phyloP scores from a whole-genome alignment of 2,113 vertebrate species.

The Scophthalmus maximus region DNA sequence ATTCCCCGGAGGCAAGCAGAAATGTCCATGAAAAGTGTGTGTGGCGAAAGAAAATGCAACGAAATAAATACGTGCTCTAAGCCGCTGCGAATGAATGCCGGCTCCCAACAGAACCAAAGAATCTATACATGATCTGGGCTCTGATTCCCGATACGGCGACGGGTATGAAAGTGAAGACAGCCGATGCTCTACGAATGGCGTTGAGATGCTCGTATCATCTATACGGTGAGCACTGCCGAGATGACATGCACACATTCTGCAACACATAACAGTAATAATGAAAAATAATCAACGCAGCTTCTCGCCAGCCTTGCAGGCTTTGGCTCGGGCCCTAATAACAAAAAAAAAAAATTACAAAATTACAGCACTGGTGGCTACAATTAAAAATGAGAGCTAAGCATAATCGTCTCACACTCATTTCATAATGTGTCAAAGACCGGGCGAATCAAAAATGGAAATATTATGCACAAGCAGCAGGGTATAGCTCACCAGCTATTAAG shows the following conservation, averaged over 20 bases:
- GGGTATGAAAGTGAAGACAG: background rate
- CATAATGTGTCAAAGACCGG: slow-evolving; percentile 50
- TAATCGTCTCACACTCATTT: slow-evolving; percentile 42
- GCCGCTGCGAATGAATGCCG: background rate
- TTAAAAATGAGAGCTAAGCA: slow-evolving; percentile 22
- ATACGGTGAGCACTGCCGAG: too few species aligned
- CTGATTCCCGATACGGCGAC: slow-evolving; percentile 18
- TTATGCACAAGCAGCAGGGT: slow-evolving; percentile 40
- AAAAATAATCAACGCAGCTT: too few species aligned
- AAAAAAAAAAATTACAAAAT: too few species aligned
- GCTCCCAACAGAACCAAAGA: slow-evolving; percentile 35
- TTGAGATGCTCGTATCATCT: background rate
- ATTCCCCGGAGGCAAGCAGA: slow-evolving; percentile 72
- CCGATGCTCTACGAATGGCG: background rate
- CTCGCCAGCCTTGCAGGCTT: too few species aligned
- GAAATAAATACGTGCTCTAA: slow-evolving; percentile 56
- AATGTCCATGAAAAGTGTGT: slow-evolving; percentile 55
- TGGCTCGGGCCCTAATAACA: too few species aligned
- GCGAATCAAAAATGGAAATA: slow-evolving; percentile 43
- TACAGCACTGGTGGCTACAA: slow-evolving; percentile 3
- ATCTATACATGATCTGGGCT: slow-evolving; percentile 11
- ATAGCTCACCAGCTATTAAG: slow-evolving; percentile 65
- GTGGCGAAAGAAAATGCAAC: slow-evolving; percentile 56
- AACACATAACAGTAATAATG: slow-evolving; percentile 1
- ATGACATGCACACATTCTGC: too few species aligned